Conservation (phyloP, 1,140 invertebrate species). For the Mizuhopecten yessoensis region DNA sequence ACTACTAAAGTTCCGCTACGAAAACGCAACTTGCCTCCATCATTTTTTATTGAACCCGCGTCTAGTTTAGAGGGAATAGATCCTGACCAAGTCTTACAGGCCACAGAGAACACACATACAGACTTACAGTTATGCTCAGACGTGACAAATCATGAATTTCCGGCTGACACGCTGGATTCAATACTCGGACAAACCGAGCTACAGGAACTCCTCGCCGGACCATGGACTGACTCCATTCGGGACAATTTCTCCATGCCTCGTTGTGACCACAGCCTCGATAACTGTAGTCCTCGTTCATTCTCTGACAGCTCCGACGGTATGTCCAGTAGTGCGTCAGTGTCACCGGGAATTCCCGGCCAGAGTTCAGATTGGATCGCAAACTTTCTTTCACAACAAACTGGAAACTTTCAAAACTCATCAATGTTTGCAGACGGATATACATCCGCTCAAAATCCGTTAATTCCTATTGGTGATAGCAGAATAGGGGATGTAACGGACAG, state of each 20-base stretch:
- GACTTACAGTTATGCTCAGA: constrained; percentile 46
- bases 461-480: background rate
- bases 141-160: constrained; percentile 55
- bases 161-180: constrained; percentile 71
- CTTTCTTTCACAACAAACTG: background rate
- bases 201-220: constrained; percentile 67
- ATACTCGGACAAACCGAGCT: constrained; percentile 72
- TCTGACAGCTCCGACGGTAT: constrained; percentile 70
- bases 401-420: background rate
- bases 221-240: constrained; percentile 63
- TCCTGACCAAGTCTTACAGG: background rate
- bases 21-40: constrained; percentile 77
- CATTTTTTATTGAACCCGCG: constrained; percentile 78
- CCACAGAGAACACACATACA: background rate
- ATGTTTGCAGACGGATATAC: background rate
- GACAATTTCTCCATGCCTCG: constrained; percentile 58
- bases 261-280: constrained; percentile 62
- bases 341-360: constrained; percentile 49
- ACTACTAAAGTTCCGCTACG: constrained; percentile 70
- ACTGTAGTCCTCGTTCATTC: constrained; percentile 67
- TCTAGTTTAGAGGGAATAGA: background rate
- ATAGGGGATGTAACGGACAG: background rate
- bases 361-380: constrained; percentile 40
- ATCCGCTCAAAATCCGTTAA: background rate
- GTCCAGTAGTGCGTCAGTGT: constrained; percentile 61